These are phyloP conservation scores for Pissodes strobi DNA, from an alignment of 1,140 invertebrate species.

Conservation along the genomic window DNA sequence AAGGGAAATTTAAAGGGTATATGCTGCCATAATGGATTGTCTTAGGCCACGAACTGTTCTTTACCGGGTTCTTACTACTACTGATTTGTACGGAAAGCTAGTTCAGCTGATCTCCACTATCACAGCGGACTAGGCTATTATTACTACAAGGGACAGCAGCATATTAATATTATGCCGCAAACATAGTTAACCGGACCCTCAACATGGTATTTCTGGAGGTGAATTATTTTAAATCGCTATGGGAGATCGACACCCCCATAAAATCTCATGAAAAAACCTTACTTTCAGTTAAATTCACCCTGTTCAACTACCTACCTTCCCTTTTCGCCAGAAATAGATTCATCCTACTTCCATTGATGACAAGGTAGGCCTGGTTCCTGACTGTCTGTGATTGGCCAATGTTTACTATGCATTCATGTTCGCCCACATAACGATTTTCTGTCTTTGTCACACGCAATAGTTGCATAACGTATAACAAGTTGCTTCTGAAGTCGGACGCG, in stretches of 20 bases:
- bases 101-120: slow-evolving; percentile 48
- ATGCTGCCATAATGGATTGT: slow-evolving; percentile 35
- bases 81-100: slow-evolving; percentile 40
- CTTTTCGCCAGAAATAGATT: slow-evolving; percentile 41
- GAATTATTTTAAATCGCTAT: neutral
- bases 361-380: slow-evolving; percentile 55
- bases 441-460: slow-evolving; percentile 41
- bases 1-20: slow-evolving; percentile 12
- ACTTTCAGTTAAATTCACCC: neutral
- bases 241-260: neutral
- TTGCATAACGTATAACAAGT: slow-evolving; percentile 43
- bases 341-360: slow-evolving; percentile 56
- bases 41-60: slow-evolving; percentile 34
- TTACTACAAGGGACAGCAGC: slow-evolving; percentile 47
- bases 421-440: slow-evolving; percentile 43
- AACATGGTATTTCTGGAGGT: no score
- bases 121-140: slow-evolving; percentile 44
- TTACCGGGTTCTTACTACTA: slow-evolving; percentile 40
- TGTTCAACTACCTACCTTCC: slow-evolving; percentile 14
- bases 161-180: neutral
- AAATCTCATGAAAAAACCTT: neutral
- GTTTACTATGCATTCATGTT: slow-evolving; percentile 49
- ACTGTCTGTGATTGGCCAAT: slow-evolving; percentile 51
- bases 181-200: neutral
- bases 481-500: slow-evolving; percentile 19